Percentiles rank a stretch among this genome's conserved stretches.
Conservation (phyloP, 2,797 vertebrate genomes). For the Liparis tanakae region DNA sequence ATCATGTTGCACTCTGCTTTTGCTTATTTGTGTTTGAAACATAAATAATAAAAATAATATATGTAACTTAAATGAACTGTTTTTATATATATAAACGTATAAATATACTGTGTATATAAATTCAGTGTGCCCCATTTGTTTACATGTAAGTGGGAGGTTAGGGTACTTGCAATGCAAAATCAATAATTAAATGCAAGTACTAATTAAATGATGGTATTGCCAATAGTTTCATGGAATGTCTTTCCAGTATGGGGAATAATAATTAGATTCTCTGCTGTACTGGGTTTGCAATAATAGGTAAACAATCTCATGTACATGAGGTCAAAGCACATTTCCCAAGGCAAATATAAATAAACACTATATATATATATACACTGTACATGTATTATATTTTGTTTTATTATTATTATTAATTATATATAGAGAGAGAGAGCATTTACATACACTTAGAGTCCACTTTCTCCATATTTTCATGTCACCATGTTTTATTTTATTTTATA, state of each 20-base stretch:
- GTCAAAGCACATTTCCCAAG: conserved; percentile 25
- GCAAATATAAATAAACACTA: not conserved
- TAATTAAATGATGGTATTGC: conserved; percentile 60
- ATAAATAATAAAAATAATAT: conserved; percentile 58
- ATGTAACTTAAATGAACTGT: conserved; percentile 48
- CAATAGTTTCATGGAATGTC: conserved; percentile 56
- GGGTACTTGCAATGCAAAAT: conserved; percentile 49
- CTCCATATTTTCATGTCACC: not conserved
- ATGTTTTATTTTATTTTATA: not conserved
- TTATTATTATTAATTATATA: no score
- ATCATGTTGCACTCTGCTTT: conserved; percentile 60
- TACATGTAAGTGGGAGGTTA: conserved; percentile 45
- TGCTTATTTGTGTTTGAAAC: conserved; percentile 61
- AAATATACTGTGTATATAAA: conserved; percentile 3
- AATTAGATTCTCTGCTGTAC: conserved; percentile 49
- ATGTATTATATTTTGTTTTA: no score
- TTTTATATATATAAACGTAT: not conserved
- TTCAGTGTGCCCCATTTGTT: conserved; percentile 41
- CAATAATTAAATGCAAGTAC: conserved; percentile 55
- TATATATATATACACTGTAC: no score
- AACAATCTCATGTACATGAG: conserved; percentile 6
- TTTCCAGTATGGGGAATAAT: conserved; percentile 29
- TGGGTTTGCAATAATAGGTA: conserved; percentile 29
- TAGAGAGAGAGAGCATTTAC: no score
- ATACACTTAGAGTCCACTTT: not conserved